These are phyloP conservation scores for Brachionus paranguensis DNA, from an alignment of 1,140 invertebrate species.

Conservation along the genomic window DNA sequence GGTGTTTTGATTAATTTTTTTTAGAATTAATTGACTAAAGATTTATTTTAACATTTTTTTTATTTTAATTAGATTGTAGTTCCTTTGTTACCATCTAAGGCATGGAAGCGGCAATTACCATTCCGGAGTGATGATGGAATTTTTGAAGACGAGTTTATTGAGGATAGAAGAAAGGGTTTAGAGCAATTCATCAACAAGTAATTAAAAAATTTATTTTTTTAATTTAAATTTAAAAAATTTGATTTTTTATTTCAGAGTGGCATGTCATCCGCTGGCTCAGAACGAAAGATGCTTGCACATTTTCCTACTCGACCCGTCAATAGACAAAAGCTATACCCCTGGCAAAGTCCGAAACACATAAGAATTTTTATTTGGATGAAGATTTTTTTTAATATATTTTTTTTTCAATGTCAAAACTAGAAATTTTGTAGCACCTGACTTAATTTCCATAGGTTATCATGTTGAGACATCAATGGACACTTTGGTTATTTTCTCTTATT, in stretches of 20 bases:
- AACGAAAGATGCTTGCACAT: constrained; percentile 98
- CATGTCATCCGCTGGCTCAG: constrained; percentile 97
- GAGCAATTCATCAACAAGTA: constrained; percentile 95
- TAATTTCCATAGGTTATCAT: not conserved
- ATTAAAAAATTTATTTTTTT: not conserved
- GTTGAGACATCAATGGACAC: not conserved
- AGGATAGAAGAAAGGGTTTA: constrained; percentile 91
- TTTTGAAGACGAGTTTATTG: constrained; percentile 99
- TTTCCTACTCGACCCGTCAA: constrained; percentile 92
- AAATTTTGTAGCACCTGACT: not conserved
- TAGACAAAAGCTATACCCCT: constrained; percentile 93
- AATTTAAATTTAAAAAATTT: not conserved
- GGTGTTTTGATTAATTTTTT: constrained; percentile 59
- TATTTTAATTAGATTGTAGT: constrained; percentile 77
- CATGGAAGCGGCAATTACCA: constrained; percentile 93
- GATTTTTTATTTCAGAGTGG: constrained; percentile 67
- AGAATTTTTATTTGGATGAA: not conserved
- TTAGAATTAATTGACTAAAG: not conserved
- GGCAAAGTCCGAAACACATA: constrained; percentile 77
- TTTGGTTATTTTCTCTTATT: not conserved
- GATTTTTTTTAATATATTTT: not conserved
- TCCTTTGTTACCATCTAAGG: constrained; percentile 91
- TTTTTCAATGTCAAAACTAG: not conserved
- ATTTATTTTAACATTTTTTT: not conserved
- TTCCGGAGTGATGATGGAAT: constrained; percentile 97